Percentiles rank a stretch among this genome's conserved stretches.
Conservation (phyloP, 2,888 invertebrate species). For the Chromoteleia sp. region DNA sequence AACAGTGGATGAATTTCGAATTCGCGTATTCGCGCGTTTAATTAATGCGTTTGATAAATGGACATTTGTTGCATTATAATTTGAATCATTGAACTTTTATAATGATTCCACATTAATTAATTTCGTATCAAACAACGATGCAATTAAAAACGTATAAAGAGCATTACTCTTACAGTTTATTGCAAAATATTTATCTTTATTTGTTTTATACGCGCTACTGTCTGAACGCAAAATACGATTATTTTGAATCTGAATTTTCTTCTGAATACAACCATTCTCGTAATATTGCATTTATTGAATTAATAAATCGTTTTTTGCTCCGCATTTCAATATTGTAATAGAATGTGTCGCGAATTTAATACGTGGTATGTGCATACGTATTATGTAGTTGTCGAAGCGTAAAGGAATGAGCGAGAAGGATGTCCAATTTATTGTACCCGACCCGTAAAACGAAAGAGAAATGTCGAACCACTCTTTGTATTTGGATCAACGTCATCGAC, state of each 20-base stretch:
- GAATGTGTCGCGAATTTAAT: slow-evolving; percentile 17
- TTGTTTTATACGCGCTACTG: too few relatives aligned
- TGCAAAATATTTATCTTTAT: neutral
- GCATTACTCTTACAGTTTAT: too few relatives aligned
- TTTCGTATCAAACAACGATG: neutral
- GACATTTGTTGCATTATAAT: too few relatives aligned
- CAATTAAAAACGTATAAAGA: too few relatives aligned
- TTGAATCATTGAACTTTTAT: neutral
- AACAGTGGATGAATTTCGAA: too few relatives aligned
- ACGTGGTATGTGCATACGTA: slow-evolving; percentile 5
- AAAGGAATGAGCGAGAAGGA: slow-evolving; percentile 33
- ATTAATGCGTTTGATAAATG: too few relatives aligned
- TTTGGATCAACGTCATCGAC: slow-evolving; percentile 70
- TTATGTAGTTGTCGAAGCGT: slow-evolving; percentile 23
- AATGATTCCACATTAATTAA: neutral
- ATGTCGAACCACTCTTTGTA: slow-evolving; percentile 62
- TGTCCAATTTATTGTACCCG: slow-evolving; percentile 57
- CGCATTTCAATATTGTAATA: slow-evolving; percentile 3
- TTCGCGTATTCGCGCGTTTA: too few relatives aligned
- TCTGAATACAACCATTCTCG: too few relatives aligned
- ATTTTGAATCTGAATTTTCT: too few relatives aligned
- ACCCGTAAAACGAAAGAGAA: slow-evolving; percentile 71
- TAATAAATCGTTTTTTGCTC: neutral
- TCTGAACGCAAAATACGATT: too few relatives aligned
- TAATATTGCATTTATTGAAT: too few relatives aligned